Evolutionary conservation across 1,140 invertebrate genomes (phyloP).

Genomic region (Rhyzopertha dominica): DNA sequence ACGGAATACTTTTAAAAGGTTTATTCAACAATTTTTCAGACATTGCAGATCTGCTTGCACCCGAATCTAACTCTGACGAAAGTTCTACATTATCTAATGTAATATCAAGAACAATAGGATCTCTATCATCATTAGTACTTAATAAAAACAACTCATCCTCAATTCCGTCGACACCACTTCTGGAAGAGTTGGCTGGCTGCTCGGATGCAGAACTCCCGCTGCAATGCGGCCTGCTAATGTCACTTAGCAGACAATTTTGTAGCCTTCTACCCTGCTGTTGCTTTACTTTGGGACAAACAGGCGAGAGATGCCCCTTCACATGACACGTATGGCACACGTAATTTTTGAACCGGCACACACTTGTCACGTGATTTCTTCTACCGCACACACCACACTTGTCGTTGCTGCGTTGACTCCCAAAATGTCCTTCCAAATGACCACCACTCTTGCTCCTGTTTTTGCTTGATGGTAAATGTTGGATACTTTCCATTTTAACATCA

Average conservation of each 20-base stretch:
- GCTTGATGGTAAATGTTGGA: neutral
- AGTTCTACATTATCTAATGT: neutral
- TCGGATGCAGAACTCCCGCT: no score
- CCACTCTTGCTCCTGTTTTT: constrained; percentile 1
- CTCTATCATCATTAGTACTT: constrained; percentile 1
- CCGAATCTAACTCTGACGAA: constrained; percentile 5
- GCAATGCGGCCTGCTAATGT: no score
- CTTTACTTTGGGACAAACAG: constrained; percentile 6
- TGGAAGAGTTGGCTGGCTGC: no score
- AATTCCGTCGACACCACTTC: no score
- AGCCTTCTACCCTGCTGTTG: neutral
- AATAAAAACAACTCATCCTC: constrained; percentile 1
- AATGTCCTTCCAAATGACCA: neutral
- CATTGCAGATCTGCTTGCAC: constrained; percentile 1
- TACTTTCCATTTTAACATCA: neutral
- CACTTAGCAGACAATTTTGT: constrained; percentile 2
- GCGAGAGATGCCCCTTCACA: neutral
- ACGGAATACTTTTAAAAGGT: neutral
- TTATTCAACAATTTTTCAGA: constrained; percentile 5
- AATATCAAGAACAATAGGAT: constrained; percentile 5
- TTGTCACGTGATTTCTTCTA: no score
- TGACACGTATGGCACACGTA: constrained; percentile 4
- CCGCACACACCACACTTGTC: neutral
- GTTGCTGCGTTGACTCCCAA: neutral
- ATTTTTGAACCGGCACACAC: no score